Evolutionary conservation across 1,140 invertebrate species (phyloP).

Genomic region (Drosophila simulans): DNA sequence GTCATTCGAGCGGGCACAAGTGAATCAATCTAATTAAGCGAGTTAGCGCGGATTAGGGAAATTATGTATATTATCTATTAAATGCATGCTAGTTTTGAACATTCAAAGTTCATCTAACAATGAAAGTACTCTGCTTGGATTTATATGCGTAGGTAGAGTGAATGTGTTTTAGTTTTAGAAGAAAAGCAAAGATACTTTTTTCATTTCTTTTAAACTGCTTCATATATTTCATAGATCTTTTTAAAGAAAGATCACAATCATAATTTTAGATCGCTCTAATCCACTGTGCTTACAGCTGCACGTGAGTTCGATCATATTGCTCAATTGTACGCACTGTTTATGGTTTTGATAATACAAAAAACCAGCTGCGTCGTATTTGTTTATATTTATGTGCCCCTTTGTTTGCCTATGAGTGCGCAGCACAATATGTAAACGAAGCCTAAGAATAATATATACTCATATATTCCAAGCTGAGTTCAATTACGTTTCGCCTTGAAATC

Average conservation of each 20-base stretch:
- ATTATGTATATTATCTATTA: background rate
- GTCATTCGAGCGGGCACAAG: background rate
- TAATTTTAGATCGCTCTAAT: background rate
- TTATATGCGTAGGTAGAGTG: too few species aligned
- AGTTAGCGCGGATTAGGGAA: slow-evolving; percentile 5
- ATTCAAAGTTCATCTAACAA: too few species aligned
- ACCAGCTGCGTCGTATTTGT: slow-evolving; percentile 30
- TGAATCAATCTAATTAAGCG: slow-evolving; percentile 26
- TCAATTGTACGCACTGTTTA: slow-evolving; percentile 9
- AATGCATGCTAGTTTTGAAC: too few species aligned
- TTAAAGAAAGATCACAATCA: background rate
- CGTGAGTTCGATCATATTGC: slow-evolving; percentile 26
- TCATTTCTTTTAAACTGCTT: background rate
- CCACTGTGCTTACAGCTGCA: slow-evolving; percentile 37
- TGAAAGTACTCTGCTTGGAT: too few species aligned
- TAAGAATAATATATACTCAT: slow-evolving; percentile 7
- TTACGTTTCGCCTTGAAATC: slow-evolving; percentile 59
- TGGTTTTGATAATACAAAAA: slow-evolving; percentile 39
- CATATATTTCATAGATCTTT: too few species aligned
- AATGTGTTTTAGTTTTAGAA: too few species aligned
- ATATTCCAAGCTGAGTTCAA: slow-evolving; percentile 49
- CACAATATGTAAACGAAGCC: slow-evolving; percentile 40
- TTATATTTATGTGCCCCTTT: background rate
- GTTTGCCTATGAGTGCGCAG: slow-evolving; percentile 25
- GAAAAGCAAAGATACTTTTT: too few species aligned